Base-by-base conservation (phyloP, 2,888 invertebrate genomes). In the Tromatobia lineatoria region DNA sequence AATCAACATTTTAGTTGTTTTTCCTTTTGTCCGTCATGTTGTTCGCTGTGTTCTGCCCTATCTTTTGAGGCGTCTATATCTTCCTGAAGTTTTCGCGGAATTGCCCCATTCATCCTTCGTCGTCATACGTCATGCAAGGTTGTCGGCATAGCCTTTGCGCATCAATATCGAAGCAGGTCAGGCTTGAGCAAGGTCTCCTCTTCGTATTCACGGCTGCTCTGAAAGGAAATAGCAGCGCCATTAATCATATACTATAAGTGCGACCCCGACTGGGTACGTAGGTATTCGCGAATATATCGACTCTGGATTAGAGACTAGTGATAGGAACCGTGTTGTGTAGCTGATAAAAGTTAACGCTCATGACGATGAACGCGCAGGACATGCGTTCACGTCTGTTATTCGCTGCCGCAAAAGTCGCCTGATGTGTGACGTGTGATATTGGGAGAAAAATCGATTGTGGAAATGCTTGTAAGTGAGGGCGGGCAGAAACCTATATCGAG, bases 401-500 rank as follows among this genome's bases (percentile, higher is more conserved):
- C 20, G 50, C 18, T 34, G 4, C 11, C 52, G 29, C 13, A 1
- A 29, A 29, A 61, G 29, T 8, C 23, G 23, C 61, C n/a, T 45
- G 29, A n/a, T 6, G 15, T 25, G 20, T 25, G 42, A 25, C 20
- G 42, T 4, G 34, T 54, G 13, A n/a, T 3, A 18, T 45, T 3
- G 59, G 20, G 13, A 38, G 34, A 61, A 70, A 78, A 61, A 52
- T 64, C 82, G 57, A 82, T 76, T 42, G 54, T 11, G 61, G 23
- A 47, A 61, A 47, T 47, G 38, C 52, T 71, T 23, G 23, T 11
- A 45, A 50, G n/a, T 10, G 47, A 13, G 20, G 66, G 29, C n/a
- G 10, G 25, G 29, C n/a, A 42, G 10, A 64, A n/a, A 54, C 34
- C n/a, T 38, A 74, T 69, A 82, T 67, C 52, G 69, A 67, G 78